A percentile compares a stretch with the other conserved stretches of the same genome.
phyloP scores from a whole-genome alignment of 2,888 invertebrate species.

The Pandemis corylana region DNA sequence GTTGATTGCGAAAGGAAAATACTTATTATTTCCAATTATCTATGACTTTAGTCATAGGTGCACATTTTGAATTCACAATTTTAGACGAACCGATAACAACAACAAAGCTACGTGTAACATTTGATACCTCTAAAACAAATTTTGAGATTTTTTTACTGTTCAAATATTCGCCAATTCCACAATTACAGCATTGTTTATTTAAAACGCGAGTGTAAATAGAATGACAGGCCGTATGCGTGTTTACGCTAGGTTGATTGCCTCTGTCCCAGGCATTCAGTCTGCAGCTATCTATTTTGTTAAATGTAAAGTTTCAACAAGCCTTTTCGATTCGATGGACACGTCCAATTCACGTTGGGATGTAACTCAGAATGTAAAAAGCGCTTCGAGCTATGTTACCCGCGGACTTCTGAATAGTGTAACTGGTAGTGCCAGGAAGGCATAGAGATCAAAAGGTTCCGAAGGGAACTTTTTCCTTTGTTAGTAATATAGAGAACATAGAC shows the following conservation, averaged over 20 bases:
- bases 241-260: constrained; percentile 75
- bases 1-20: not conserved
- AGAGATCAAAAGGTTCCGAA: not conserved
- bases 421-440: not conserved
- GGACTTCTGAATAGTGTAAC: constrained; percentile 19
- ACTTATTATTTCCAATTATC: not conserved
- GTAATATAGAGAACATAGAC: not conserved
- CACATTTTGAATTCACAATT: not conserved
- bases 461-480: not conserved
- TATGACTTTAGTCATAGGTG: not conserved
- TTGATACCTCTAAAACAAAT: constrained; percentile 34
- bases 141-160: constrained; percentile 49
- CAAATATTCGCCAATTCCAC: constrained; percentile 55
- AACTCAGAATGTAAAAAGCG: constrained; percentile 75
- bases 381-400: constrained; percentile 55
- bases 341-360: constrained; percentile 75
- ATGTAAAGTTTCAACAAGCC: constrained; percentile 81
- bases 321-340: constrained; percentile 76
- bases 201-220: constrained; percentile 64
- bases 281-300: constrained; percentile 68
- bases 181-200: constrained; percentile 57
- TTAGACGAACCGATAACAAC: constrained; percentile 12
- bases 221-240: constrained; percentile 58
- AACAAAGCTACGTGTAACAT: constrained; percentile 17
- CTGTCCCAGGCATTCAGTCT: constrained; percentile 55